Evolutionary conservation across 2,113 vertebrate genomes (phyloP).

Genomic region (Cavia porcellus): DNA sequence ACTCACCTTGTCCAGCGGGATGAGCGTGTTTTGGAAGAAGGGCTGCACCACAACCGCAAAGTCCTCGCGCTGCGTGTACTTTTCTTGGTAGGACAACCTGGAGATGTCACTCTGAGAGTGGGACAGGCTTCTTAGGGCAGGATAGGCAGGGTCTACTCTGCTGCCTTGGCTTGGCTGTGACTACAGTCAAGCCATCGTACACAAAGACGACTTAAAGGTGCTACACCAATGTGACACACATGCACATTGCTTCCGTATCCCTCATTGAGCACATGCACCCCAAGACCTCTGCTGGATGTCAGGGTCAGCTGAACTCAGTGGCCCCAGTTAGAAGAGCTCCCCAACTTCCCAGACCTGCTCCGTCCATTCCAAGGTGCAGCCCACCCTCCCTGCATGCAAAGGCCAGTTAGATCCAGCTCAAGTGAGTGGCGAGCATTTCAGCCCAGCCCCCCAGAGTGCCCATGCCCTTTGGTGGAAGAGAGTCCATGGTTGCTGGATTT

Average conservation of each 20-base stretch:
- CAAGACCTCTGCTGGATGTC: neutral
- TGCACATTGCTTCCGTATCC: fast-evolving
- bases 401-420: neutral
- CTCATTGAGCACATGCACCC: fast-evolving
- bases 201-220: neutral
- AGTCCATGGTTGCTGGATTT: neutral
- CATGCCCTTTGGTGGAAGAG: neutral
- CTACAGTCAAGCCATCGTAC: too few species aligned
- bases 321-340: too few species aligned
- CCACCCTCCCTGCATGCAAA: neutral
- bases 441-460: neutral
- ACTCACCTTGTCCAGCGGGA: conserved; percentile 91
- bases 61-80: conserved; percentile 91
- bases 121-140: neutral
- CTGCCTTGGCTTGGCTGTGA: neutral
- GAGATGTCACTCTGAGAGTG: conserved; percentile 69
- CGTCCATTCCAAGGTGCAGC: neutral
- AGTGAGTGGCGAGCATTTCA: neutral
- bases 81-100: conserved; percentile 83
- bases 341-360: too few species aligned
- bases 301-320: neutral
- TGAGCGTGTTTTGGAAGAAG: conserved; percentile 90
- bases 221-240: fast-evolving
- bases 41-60: conserved; percentile 93
- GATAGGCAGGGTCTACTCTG: neutral